Base-by-base conservation (phyloP, 1,140 invertebrate genomes). In the Eriocheir sinensis region DNA sequence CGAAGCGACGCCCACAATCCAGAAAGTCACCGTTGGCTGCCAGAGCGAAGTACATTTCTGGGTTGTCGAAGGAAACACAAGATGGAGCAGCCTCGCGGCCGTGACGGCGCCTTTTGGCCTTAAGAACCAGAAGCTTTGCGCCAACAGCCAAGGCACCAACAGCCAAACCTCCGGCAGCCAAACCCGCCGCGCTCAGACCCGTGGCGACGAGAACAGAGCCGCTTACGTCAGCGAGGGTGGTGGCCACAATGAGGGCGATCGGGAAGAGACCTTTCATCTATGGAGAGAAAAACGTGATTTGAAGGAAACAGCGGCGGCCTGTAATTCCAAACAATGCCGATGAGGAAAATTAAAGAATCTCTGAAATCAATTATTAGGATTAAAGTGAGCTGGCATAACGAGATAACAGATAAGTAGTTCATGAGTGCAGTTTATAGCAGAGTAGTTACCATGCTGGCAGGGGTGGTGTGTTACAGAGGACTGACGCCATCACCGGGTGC, bases 1-100 rank as follows among this genome's bases (percentile, higher is more conserved):
- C 91, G 15, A 93, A 85, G 81, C 91, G 91, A 41, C 91, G 91
- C 32, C 91, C 80, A 60, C 91, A 93, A 44, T 93, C 91, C 81
- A 93, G 48, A 81, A 93, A 48, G 81, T 93, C 91, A 6, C 72
- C 72, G 81, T 93, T 93, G 80, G 91, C 91, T 2, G 91, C 91
- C 91, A 93, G 83, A 83, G 91, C 41, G 81, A 93, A 85, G 91
- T 85, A 93, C 36, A 93, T 41, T 44, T 86, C 91, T 9, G 91
- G 80, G 81, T 86, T 93, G 41, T 32, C 91, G 38, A 93, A 83
- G 41, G 91, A 44, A 32, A 85, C 40, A 41, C 91, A 93, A 17
- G 34, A 17, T 4, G 41, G 40, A 30, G 40, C 80, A 3, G 85
- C 60, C 30, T 81, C 44, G 44, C 53, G 85, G 80, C 91, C 91